Base-by-base conservation (phyloP, 1,140 invertebrate species). In the Laodelphax striatellus region DNA sequence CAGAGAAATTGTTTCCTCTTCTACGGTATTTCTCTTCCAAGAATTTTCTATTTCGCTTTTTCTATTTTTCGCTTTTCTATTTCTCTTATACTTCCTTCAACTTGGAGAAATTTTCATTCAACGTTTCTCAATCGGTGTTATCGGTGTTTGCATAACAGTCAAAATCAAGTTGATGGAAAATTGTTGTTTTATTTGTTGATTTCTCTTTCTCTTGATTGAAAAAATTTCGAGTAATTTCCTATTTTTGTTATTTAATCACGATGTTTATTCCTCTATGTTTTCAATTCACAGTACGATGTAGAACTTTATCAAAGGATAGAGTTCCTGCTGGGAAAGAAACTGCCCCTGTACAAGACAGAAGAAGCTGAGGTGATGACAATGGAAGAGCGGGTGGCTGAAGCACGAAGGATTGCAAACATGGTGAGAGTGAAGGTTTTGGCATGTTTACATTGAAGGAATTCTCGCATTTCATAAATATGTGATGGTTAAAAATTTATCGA, bases 241-340 rank as follows among this genome's bases (percentile, higher is more conserved):
- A 16, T 42, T 44, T 3, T 57, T 2, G 52, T 11, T 4, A 16
- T 16, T 58, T 6, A 14, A 31, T 19, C 11, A 50, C 13, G 2
- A 58, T 24, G 1, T 6, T 8, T 10, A 31, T 14, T 19, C 1
- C 11, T 73, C n/a, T n/a, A n/a, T n/a, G n/a, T n/a, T n/a, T n/a
- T n/a, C n/a, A n/a, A n/a, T n/a, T n/a, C 73, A 56, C 72, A 93
- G 82, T 98, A 98, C 71, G 96, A 99, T 72, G 93, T 98, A 5
- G 95, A 98, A 74, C 73, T 97, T 24, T 99, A 97, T 78, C 94
- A 97, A 73, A 81, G 94, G 61, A 98, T 99, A 65, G 97, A 99
- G 72, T 85, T 93, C 70, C 76, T 98, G 50, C 89, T 99, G 65
- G 88, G 87, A 0, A 97, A 97, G 69, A 84, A 97, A 73, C 73